Evolutionary conservation across 2,113 vertebrate genomes (phyloP).

Genomic region (Anoura caudifer): DNA sequence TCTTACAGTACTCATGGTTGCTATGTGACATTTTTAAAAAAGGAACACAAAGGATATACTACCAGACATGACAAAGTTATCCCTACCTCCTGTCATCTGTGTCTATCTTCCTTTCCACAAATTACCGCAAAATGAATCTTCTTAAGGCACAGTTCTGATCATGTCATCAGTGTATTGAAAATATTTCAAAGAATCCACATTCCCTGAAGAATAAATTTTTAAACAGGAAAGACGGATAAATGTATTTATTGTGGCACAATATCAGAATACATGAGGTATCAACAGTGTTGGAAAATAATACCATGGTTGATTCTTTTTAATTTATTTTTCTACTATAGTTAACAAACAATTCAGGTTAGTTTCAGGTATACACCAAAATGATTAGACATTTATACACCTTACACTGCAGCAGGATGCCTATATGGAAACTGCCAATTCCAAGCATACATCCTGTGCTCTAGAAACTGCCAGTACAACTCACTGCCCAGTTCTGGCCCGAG

Average conservation of each 20-base stretch:
- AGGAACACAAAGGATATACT: conserved; percentile 20
- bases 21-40: conserved; percentile 39
- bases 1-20: neutral
- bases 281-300: neutral
- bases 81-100: neutral
- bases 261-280: neutral
- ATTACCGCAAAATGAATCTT: conserved; percentile 43
- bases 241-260: neutral
- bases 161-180: neutral
- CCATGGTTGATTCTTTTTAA: neutral
- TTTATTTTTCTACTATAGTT: neutral
- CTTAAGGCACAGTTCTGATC: conserved; percentile 10
- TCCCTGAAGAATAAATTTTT: neutral
- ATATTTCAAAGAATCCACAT: neutral
- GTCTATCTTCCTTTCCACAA: conserved; percentile 13
- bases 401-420: neutral
- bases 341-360: neutral
- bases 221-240: neutral
- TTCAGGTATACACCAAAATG: neutral
- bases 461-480: too few species aligned
- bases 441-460: neutral
- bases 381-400: neutral
- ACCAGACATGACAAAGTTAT: conserved; percentile 32
- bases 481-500: neutral
- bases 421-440: neutral